A percentile compares a stretch with the other conserved stretches of the same genome.
phyloP scores from a whole-genome alignment of 2,113 vertebrate genomes.

The Zeus faber region DNA sequence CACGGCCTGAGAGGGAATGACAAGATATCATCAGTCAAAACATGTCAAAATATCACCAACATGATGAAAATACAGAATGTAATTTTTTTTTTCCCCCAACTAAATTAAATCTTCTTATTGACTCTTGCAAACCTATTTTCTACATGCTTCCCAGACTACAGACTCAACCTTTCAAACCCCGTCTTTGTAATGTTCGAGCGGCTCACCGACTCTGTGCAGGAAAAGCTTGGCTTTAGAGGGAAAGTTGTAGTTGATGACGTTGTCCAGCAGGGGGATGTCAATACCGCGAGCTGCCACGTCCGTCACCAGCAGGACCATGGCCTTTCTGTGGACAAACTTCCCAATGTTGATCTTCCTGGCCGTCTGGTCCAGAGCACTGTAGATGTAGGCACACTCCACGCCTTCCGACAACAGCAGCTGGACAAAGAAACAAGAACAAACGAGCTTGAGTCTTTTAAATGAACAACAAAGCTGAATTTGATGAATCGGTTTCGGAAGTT shows the following conservation, averaged over 20 bases:
- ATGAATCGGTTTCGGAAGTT: no score
- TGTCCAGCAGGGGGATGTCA: slow-evolving; percentile 96
- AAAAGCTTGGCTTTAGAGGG: slow-evolving; percentile 94
- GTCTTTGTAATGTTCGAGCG: not conserved
- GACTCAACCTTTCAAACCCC: not conserved
- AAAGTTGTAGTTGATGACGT: slow-evolving; percentile 97
- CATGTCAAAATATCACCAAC: not conserved
- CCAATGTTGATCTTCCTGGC: slow-evolving; percentile 97
- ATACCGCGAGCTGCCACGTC: slow-evolving; percentile 94
- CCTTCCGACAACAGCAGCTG: slow-evolving; percentile 83
- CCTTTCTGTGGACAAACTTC: slow-evolving; percentile 88
- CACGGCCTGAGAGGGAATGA: slow-evolving; percentile 76
- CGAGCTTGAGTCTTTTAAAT: not conserved
- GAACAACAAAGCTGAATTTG: no score
- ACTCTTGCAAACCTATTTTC: no score
- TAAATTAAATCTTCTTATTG: no score
- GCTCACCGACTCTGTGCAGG: slow-evolving; percentile 92
- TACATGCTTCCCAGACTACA: not conserved
- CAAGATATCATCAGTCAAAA: not conserved
- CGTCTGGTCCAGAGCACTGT: slow-evolving; percentile 94
- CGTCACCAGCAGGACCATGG: slow-evolving; percentile 88
- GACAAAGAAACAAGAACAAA: not conserved
- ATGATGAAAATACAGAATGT: no score
- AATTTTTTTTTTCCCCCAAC: no score
- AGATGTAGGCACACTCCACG: slow-evolving; percentile 88